Evolutionary conservation across 1,140 invertebrate genomes (phyloP), one percentile per base, ranked within the genome.

Genomic region (Rhagoletis zephyria): DNA sequence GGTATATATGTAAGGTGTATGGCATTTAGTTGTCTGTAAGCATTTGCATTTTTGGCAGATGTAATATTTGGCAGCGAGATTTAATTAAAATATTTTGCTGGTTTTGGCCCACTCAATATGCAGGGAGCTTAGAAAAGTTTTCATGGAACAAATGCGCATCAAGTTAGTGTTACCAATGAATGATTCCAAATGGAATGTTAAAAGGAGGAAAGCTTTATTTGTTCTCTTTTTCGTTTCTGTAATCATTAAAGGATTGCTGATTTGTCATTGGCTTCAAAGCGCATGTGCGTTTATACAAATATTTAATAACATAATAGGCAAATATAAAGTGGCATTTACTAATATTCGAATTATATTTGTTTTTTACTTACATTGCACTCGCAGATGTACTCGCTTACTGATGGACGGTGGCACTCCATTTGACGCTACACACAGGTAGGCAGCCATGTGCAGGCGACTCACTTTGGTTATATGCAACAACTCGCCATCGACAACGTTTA

Each of bases 371-470:
- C 97, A 98, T 94, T 98, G 97, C 42, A 98, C 97, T 93, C 96
- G 96, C 60, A 98, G 94, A 87, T 95, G 94, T 30, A 98, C 95
- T 85, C 97, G 94, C 90, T 97, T 97, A 93, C 96, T 97, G 89
- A 97, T 97, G 16, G 96, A 96, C n/a, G 97, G 97, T 60, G 97
- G 96, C 2, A 98, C 96, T 65, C 96, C 96, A 90, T 97, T 97
- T 61, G 96, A 96, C 14, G 97, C 97, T 85, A 98, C 97, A 91
- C 97, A 98, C 64, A 98, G 93, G 93, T 97, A 98, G 16, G 96
- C 95, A 3, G 97, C 97, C 97, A 98, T 98, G 90, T 98, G 97
- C 30, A 98, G 94, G 70, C 97, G 95, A 88, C 97, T 97, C 87
- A 98, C 97, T 95, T 97, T 97, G 16, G 95, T 95, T 88, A 98